Percentiles rank a stretch among this genome's conserved stretches.
Evolutionary conservation across 2,797 vertebrate species (phyloP).

Genomic region (Cygnus olor): DNA sequence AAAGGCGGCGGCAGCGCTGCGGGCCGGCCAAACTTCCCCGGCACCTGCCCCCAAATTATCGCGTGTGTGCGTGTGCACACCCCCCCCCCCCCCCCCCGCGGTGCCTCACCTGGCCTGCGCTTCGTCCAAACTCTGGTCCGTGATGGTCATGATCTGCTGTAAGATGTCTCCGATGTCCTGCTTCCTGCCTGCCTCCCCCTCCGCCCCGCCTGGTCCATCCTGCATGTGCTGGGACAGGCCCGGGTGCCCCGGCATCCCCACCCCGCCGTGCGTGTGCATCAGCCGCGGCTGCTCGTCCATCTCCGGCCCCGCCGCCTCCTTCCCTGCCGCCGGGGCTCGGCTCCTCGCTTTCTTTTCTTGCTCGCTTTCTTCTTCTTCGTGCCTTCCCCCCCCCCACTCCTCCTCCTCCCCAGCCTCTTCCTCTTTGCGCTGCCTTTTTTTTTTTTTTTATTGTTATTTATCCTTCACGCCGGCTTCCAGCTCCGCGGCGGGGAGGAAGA

Average conservation of each 20-base stretch:
- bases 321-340: slow-evolving; percentile 53
- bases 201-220: slow-evolving; percentile 88
- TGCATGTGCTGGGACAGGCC: slow-evolving; percentile 95
- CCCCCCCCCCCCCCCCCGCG: neutral
- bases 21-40: slow-evolving; percentile 17
- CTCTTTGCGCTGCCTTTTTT: neutral
- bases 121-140: slow-evolving; percentile 98
- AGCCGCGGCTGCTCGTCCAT: slow-evolving; percentile 97
- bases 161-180: slow-evolving; percentile 99
- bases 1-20: neutral
- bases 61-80: too few species aligned
- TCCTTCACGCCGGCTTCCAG: slow-evolving; percentile 65
- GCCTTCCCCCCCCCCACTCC: neutral
- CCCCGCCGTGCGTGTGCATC: slow-evolving; percentile 94
- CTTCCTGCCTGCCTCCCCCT: slow-evolving; percentile 91
- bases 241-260: slow-evolving; percentile 94
- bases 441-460: neutral
- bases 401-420: slow-evolving; percentile 41
- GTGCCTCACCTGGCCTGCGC: slow-evolving; percentile 93
- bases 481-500: slow-evolving; percentile 64
- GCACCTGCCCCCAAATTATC: neutral
- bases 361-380: slow-evolving; percentile 57
- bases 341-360: slow-evolving; percentile 59
- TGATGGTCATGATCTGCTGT: slow-evolving; percentile 99
- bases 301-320: slow-evolving; percentile 68